A percentile compares a stretch with the other conserved stretches of the same genome.
These are phyloP conservation scores for Zapus hudsonius DNA, from an alignment of 2,113 vertebrate species.

Conservation along the genomic window DNA sequence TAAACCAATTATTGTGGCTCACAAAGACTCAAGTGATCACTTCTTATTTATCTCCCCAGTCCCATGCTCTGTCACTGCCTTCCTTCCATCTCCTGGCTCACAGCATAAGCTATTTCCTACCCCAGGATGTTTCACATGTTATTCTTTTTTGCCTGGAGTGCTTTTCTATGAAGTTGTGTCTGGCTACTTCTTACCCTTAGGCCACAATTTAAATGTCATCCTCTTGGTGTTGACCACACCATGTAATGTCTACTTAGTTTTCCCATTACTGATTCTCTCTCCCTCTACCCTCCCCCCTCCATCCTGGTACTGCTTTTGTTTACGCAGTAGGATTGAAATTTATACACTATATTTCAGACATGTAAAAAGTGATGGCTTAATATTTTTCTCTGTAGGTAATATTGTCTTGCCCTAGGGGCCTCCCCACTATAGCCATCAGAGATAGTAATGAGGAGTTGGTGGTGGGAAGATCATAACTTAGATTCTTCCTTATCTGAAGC, in stretches of 20 bases:
- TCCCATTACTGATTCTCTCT: background rate
- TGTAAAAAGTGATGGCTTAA: background rate
- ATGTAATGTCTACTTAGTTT: background rate
- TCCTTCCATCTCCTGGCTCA: background rate
- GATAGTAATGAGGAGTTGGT: background rate
- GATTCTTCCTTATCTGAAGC: background rate
- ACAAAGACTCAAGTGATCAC: background rate
- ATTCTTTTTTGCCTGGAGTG: background rate
- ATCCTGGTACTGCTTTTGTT: background rate
- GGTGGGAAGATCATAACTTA: background rate
- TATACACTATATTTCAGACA: background rate
- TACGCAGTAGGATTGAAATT: background rate
- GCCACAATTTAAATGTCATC: background rate
- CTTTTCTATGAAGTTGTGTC: background rate
- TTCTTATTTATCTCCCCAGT: background rate
- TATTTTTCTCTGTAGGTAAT: background rate
- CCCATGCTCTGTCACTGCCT: fast-evolving
- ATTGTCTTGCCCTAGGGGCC: background rate
- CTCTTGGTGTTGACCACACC: background rate
- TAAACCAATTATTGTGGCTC: background rate
- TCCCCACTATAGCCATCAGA: background rate
- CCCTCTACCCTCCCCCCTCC: too few species aligned
- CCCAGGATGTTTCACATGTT: too few species aligned
- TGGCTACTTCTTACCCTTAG: background rate
- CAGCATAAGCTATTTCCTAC: background rate